Percentiles rank a stretch among this genome's conserved stretches.
phyloP scores from a whole-genome alignment of 2,888 invertebrate genomes.

The Saturnia pavonia region DNA sequence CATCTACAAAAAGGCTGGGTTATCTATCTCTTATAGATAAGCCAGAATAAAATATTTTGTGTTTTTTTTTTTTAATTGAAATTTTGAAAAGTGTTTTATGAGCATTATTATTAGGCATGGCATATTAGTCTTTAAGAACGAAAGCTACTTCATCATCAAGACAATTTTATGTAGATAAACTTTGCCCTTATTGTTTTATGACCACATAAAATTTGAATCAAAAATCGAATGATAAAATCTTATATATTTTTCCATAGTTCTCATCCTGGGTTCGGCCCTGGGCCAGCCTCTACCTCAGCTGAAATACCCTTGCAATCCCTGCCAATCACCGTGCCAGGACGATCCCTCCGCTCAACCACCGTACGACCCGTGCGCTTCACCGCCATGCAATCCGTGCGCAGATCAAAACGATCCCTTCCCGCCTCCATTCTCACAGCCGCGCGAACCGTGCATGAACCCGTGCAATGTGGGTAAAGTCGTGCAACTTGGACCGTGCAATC shows the following conservation, averaged over 20 bases:
- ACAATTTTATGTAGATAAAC: no score
- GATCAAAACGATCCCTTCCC: conserved; percentile 14
- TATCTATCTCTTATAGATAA: no score
- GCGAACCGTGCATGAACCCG: not conserved
- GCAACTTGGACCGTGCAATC: conserved; percentile 23
- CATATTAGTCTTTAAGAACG: no score
- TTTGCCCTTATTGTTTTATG: no score
- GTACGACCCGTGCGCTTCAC: conserved; percentile 24
- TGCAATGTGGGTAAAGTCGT: not conserved
- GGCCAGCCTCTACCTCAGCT: conserved; percentile 55
- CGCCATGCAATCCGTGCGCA: conserved; percentile 14
- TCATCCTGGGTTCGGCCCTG: conserved; percentile 52
- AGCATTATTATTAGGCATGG: no score
- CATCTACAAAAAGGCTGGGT: no score
- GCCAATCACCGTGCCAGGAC: conserved; percentile 22
- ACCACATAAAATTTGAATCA: not conserved
- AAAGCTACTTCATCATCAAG: no score
- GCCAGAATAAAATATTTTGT: no score
- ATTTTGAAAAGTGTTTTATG: no score
- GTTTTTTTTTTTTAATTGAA: no score
- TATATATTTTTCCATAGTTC: conserved; percentile 43
- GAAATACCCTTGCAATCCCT: conserved; percentile 25
- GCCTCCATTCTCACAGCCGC: not conserved
- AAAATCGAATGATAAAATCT: not conserved
- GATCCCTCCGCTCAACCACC: conserved; percentile 26